phyloP scores from a whole-genome alignment of 2,888 invertebrate species.

The Pterostichus madidus region DNA sequence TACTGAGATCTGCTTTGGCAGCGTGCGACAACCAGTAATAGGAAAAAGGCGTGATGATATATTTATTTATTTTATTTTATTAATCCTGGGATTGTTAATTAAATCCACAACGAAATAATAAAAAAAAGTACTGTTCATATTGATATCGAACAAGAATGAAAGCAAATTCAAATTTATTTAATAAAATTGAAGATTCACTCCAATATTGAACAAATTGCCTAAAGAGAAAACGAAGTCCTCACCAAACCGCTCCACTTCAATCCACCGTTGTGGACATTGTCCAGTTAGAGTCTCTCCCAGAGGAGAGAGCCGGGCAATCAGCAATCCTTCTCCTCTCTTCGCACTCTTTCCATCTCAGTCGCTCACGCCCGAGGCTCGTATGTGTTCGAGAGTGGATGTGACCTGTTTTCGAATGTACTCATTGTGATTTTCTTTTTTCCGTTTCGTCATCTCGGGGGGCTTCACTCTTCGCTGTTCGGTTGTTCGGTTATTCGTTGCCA shows the following conservation, averaged over 20 bases:
- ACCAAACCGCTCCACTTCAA: conserved; percentile 7
- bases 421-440: conserved; percentile 42
- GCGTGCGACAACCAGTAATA: too few species aligned
- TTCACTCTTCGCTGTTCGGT: conserved; percentile 1
- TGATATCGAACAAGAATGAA: too few species aligned
- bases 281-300: conserved; percentile 25
- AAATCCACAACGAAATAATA: too few species aligned
- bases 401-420: conserved; percentile 55
- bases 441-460: conserved; percentile 21
- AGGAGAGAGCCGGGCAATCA: conserved; percentile 27
- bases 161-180: neutral
- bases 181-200: conserved; percentile 24
- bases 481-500: neutral
- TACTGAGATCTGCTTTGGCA: too few species aligned
- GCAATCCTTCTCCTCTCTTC: conserved; percentile 10
- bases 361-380: neutral
- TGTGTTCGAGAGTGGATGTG: conserved; percentile 28
- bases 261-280: conserved; percentile 31
- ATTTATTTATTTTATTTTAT: too few species aligned
- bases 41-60: too few species aligned
- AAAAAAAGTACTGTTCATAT: too few species aligned
- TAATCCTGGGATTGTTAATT: too few species aligned
- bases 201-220: conserved; percentile 4
- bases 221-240: neutral
- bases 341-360: neutral